Evolutionary conservation across 1,140 invertebrate genomes (phyloP), one percentile per base, ranked within the genome.

Genomic region (Asobara japonica): DNA sequence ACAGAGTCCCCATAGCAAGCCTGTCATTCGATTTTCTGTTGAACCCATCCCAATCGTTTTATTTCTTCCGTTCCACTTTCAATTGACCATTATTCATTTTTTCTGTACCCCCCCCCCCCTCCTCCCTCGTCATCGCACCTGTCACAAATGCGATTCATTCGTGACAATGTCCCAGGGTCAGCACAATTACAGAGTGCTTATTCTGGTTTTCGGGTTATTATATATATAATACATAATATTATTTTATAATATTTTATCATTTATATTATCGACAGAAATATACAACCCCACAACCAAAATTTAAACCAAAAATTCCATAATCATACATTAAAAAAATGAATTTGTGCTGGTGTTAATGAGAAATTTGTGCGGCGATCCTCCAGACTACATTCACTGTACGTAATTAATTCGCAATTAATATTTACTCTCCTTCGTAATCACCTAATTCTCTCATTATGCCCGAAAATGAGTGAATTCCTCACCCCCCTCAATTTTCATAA

Each of bases 1-100:
- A 66, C 36, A 65, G 31, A 65, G 62, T 65, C 62, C 38, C 30
- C 33, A 25, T 22, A 62, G 29, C 29, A n/a, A 65, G 5, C 56
- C 67, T 69, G 33, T 69, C 67, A 56, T 56, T 56, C 51, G 10
- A 56, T 56, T 56, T 27, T 25, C 20, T 22, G 22, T 45, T 45
- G 51, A 56, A 56, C 18, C 22, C 18, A 18, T 56, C 25, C n/a
- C 13, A 56, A 8, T 56, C 51, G 20, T 22, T 56, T 56, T 56
- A 56, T 56, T 56, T 25, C 20, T 27, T 56, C 8, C 51, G 20
- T 56, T 22, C 51, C n/a, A 56, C 51, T 13, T 22, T 25, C 51
- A 56, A 56, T 56, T 56, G 51, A 56, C 16, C 18, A 56, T 56
- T 56, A 56, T 56, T 56, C 51, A 18, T 56, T 20, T 56, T 56